Evolutionary conservation across 1,140 invertebrate species (phyloP).

Genomic region (Magallana ariakensis): DNA sequence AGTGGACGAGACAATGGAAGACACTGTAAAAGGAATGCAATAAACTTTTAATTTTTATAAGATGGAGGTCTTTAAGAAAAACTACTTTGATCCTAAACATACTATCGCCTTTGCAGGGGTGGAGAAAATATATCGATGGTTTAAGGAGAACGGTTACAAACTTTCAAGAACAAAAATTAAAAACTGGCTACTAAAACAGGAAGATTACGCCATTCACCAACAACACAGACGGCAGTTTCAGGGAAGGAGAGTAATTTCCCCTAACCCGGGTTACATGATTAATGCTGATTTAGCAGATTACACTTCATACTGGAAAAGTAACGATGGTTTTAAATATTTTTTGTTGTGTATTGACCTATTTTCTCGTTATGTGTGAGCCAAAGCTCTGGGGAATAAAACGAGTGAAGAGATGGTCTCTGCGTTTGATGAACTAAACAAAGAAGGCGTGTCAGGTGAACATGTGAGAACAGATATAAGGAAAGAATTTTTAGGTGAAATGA

Average conservation of each 20-base stretch:
- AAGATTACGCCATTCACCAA: slow-evolving; percentile 51
- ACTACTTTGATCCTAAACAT: slow-evolving; percentile 54
- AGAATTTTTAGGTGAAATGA: slow-evolving; percentile 26
- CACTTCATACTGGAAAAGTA: slow-evolving; percentile 40
- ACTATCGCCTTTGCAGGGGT: slow-evolving; percentile 40
- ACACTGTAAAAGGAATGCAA: background rate
- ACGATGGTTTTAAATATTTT: slow-evolving; percentile 48
- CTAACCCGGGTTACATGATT: slow-evolving; percentile 52
- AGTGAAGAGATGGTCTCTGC: slow-evolving; percentile 14
- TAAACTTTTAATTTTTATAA: background rate
- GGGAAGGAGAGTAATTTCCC: slow-evolving; percentile 44
- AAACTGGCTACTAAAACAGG: slow-evolving; percentile 51
- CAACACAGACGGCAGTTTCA: slow-evolving; percentile 41
- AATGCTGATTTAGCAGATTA: slow-evolving; percentile 51
- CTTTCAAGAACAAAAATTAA: slow-evolving; percentile 51
- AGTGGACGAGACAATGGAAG: background rate
- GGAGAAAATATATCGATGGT: slow-evolving; percentile 47
- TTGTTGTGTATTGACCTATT: slow-evolving; percentile 33
- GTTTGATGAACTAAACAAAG: background rate
- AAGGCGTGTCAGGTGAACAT: slow-evolving; percentile 17
- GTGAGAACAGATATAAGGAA: slow-evolving; percentile 40
- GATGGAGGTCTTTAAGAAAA: slow-evolving; percentile 24
- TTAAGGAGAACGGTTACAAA: slow-evolving; percentile 50
- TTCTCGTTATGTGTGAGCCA: background rate
- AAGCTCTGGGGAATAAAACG: background rate